Conservation (phyloP, 2,113 vertebrate genomes). For the Malurus melanocephalus region DNA sequence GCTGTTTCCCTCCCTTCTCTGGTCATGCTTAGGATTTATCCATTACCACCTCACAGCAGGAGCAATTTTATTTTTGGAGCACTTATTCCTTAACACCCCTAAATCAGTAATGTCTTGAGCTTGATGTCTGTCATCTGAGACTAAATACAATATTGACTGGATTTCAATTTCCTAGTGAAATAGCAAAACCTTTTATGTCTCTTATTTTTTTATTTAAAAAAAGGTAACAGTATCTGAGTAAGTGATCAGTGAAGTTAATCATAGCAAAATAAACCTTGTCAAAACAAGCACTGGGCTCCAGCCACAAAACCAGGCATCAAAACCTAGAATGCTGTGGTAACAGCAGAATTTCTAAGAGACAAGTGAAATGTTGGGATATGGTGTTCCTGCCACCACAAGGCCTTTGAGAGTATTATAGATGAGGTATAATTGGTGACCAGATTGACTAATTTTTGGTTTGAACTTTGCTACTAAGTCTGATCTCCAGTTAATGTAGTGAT, state of each 20-base stretch:
- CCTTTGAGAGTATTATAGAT: neutral
- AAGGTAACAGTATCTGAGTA: neutral
- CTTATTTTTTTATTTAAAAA: neutral
- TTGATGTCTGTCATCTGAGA: neutral
- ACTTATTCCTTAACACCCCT: neutral
- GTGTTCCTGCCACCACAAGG: neutral
- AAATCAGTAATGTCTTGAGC: neutral
- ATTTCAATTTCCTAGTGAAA: neutral
- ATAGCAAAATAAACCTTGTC: neutral
- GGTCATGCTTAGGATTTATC: neutral
- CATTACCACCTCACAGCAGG: neutral
- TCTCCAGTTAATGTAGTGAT: neutral
- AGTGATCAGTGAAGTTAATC: neutral
- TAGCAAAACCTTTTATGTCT: neutral
- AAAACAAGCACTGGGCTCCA: neutral
- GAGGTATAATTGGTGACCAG: rapidly evolving
- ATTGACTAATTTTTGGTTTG: neutral
- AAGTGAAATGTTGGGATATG: neutral
- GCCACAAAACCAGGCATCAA: neutral
- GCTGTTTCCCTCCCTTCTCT: neutral
- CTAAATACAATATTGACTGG: neutral
- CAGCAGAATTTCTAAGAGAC: neutral
- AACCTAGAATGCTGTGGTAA: neutral
- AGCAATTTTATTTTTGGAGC: neutral
- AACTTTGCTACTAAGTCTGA: neutral